Conservation (phyloP, 2,113 vertebrate species). For the Strix aluco region DNA sequence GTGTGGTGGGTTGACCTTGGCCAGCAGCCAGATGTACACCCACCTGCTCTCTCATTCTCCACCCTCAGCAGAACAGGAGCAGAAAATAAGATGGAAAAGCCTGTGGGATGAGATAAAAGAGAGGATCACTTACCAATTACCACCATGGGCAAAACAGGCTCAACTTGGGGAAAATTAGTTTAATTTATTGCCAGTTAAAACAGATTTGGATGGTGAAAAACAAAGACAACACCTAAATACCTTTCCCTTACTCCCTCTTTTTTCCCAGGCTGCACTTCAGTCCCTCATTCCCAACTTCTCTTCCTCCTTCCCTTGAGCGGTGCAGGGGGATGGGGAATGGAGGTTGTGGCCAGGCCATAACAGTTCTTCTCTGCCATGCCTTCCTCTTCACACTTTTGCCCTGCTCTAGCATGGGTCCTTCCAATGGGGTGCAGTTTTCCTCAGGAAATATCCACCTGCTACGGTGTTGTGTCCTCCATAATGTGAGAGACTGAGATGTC, state of each 20-base stretch:
- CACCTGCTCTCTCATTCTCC: background rate
- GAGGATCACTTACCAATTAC: background rate
- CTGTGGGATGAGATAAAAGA: background rate
- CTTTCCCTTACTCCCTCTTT: background rate
- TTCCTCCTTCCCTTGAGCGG: fast-evolving
- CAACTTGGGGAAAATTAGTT: background rate
- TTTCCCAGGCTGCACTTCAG: background rate
- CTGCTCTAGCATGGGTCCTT: background rate
- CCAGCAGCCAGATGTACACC: background rate
- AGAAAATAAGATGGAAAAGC: background rate
- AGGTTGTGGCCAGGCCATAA: background rate
- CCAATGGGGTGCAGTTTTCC: background rate
- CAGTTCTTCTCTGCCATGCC: background rate
- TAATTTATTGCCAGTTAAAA: background rate
- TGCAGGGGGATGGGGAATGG: fast-evolving
- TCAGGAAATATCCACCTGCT: background rate
- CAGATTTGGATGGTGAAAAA: background rate
- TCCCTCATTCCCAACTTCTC: background rate
- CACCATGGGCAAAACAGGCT: background rate
- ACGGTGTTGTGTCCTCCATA: fast-evolving
- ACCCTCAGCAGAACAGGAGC: background rate
- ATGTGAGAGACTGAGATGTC: too few species aligned
- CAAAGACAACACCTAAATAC: background rate
- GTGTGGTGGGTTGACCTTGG: background rate
- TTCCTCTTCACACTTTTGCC: background rate